Conservation (phyloP, 1,140 invertebrate species). For the Ephestia elutella region DNA sequence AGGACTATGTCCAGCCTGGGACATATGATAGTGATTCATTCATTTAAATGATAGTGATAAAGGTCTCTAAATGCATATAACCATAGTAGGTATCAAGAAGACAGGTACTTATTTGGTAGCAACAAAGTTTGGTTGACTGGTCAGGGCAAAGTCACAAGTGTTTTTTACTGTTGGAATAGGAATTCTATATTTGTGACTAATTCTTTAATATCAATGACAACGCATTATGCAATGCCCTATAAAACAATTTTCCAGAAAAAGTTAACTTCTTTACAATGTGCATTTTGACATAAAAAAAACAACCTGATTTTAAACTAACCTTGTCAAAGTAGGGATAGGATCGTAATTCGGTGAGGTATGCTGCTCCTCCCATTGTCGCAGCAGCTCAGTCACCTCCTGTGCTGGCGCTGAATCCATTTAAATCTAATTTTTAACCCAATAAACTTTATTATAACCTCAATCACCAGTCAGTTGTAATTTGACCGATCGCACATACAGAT, state of each 20-base stretch:
- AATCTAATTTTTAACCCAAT: neutral
- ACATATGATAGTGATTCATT: too few species aligned
- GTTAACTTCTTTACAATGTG: neutral
- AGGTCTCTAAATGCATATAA: too few species aligned
- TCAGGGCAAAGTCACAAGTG: too few species aligned
- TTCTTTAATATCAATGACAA: neutral
- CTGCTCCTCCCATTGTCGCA: slow-evolving; percentile 85
- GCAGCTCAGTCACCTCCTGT: slow-evolving; percentile 78
- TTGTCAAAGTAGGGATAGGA: slow-evolving; percentile 79
- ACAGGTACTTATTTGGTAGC: too few species aligned
- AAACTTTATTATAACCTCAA: neutral
- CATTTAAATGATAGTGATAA: too few species aligned
- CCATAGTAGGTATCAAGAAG: too few species aligned
- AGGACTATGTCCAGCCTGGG: too few species aligned
- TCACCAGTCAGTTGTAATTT: neutral
- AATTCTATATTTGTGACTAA: too few species aligned
- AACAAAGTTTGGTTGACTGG: too few species aligned
- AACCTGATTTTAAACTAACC: slow-evolving; percentile 45
- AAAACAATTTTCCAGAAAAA: neutral
- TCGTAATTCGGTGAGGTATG: slow-evolving; percentile 78
- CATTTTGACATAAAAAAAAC: neutral
- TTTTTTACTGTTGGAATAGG: too few species aligned
- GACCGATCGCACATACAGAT: neutral
- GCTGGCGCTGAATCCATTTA: slow-evolving; percentile 65
- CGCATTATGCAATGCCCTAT: neutral